Conservation (phyloP, 2,888 invertebrate genomes). For the Vannuccia rotundouncinata region DNA sequence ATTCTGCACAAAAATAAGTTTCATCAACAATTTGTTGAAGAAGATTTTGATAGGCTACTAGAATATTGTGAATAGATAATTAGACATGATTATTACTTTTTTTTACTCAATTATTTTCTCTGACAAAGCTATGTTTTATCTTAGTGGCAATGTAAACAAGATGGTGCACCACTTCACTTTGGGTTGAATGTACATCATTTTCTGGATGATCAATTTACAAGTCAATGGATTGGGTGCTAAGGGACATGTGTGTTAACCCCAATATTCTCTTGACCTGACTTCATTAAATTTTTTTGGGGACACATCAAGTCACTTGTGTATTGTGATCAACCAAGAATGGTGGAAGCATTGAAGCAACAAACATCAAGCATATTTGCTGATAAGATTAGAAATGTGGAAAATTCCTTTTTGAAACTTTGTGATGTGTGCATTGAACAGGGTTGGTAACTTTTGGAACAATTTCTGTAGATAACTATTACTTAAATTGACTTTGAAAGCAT, state of each 20-base stretch:
- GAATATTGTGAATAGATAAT: conserved; percentile 10
- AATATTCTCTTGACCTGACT: not conserved
- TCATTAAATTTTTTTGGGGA: conserved; percentile 7
- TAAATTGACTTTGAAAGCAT: not conserved
- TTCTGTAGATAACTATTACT: not conserved
- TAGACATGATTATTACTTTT: conserved; percentile 1
- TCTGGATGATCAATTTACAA: conserved; percentile 10
- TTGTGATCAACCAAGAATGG: not conserved
- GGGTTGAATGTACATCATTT: conserved; percentile 7
- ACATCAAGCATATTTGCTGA: not conserved
- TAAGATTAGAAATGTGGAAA: conserved; percentile 5
- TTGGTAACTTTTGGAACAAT: not conserved
- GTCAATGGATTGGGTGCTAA: conserved; percentile 3
- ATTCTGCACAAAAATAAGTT: not conserved
- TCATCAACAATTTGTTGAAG: conserved; percentile 11
- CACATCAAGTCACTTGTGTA: not conserved
- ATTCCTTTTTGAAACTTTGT: not conserved
- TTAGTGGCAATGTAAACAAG: conserved; percentile 11
- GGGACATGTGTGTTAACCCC: not conserved
- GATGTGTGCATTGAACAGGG: not conserved
- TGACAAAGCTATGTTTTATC: not conserved
- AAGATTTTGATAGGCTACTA: not conserved
- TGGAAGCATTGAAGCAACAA: not conserved
- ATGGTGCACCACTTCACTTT: conserved; percentile 5
- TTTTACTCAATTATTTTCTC: not conserved